These are phyloP conservation scores for Acipenser oxyrinchus DNA, from an alignment of 2,797 vertebrate species.

Conservation along the genomic window DNA sequence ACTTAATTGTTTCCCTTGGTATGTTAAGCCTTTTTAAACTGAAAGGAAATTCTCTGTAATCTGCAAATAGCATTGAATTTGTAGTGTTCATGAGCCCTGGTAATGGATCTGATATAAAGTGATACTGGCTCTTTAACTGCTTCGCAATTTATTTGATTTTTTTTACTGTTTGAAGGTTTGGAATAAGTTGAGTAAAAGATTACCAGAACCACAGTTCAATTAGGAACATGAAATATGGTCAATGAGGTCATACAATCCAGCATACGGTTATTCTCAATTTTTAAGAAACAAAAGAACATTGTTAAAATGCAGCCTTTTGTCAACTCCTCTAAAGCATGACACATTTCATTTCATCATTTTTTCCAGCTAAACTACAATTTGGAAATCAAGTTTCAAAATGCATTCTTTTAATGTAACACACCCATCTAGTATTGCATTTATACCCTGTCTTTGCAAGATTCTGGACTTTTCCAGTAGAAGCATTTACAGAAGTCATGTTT, in stretches of 20 bases:
- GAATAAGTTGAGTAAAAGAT: slow-evolving; percentile 39
- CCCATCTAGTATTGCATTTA: too few relatives aligned
- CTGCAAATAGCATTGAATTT: slow-evolving; percentile 3
- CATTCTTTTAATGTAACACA: too few relatives aligned
- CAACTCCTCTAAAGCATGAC: slow-evolving; percentile 19
- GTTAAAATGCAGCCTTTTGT: slow-evolving; percentile 1
- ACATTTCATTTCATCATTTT: too few relatives aligned
- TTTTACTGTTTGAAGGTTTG: slow-evolving; percentile 26
- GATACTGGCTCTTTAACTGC: not conserved
- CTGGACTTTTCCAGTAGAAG: not conserved
- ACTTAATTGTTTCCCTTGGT: too few relatives aligned
- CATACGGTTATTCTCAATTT: slow-evolving; percentile 22
- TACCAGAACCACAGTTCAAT: slow-evolving; percentile 48
- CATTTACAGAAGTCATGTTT: not conserved
- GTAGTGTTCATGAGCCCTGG: too few relatives aligned
- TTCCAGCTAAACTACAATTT: not conserved
- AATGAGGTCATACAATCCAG: slow-evolving; percentile 50
- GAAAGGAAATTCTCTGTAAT: not conserved
- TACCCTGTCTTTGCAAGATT: not conserved
- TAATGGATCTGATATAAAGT: not conserved
- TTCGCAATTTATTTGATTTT: not conserved
- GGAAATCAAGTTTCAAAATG: slow-evolving; percentile 9
- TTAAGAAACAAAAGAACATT: not conserved
- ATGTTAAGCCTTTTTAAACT: not conserved
- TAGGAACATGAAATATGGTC: slow-evolving; percentile 41